Percentiles rank a stretch among this genome's conserved stretches.
phyloP scores from a whole-genome alignment of 1,140 invertebrate species.

The Formica selysi region DNA sequence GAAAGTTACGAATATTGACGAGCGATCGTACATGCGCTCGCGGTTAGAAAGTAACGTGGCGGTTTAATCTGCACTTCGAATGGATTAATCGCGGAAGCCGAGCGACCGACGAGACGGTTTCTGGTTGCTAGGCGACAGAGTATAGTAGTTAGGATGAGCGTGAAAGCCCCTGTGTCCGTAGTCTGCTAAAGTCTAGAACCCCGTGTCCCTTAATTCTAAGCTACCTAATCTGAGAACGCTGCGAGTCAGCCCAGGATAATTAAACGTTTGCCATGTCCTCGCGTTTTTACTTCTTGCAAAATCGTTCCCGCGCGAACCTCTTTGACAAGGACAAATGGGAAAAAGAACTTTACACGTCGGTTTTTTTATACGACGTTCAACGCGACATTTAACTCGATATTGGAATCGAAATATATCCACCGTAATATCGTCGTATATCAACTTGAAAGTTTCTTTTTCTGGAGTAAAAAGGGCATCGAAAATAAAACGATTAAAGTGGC shows the following conservation, averaged over 20 bases:
- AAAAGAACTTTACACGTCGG: neutral
- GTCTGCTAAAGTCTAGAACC: constrained; percentile 62
- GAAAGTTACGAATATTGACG: constrained; percentile 66
- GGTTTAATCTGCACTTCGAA: constrained; percentile 73
- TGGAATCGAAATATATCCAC: constrained; percentile 31
- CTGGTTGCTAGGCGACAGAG: constrained; percentile 71
- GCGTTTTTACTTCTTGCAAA: constrained; percentile 22
- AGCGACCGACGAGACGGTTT: constrained; percentile 48
- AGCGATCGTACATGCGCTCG: constrained; percentile 64
- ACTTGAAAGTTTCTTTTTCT: neutral
- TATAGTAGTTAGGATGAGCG: constrained; percentile 60
- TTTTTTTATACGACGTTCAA: neutral
- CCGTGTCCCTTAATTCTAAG: constrained; percentile 69
- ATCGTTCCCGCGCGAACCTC: constrained; percentile 4
- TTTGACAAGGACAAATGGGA: constrained; percentile 9
- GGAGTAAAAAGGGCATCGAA: neutral
- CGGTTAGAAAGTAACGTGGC: constrained; percentile 75
- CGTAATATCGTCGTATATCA: constrained; percentile 2
- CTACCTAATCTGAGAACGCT: constrained; percentile 65
- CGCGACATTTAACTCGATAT: constrained; percentile 32
- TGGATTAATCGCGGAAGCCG: constrained; percentile 73
- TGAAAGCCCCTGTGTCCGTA: constrained; percentile 39
- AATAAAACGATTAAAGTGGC: neutral
- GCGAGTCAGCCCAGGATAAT: constrained; percentile 62
- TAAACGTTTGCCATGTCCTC: constrained; percentile 54